Base-by-base conservation (phyloP, 2,888 invertebrate species). In the Pandemis heparana region DNA sequence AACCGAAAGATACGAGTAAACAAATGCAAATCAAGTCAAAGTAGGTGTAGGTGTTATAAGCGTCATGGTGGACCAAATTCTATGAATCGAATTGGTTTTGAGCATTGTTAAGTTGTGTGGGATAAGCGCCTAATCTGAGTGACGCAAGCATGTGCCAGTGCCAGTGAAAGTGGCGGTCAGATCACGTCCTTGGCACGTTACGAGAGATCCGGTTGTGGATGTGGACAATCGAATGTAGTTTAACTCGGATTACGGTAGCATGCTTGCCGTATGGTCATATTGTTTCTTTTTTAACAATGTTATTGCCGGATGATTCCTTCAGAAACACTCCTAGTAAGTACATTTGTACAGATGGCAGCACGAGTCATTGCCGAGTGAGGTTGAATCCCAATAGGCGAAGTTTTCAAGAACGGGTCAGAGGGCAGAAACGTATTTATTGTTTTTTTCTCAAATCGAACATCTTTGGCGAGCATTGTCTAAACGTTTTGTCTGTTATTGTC, bases 141-240 rank as follows among this genome's bases (percentile, higher is more conserved):
- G 70, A 65, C 74, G 65, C 64, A 74, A 74, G 70, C 68, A 68
- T 66, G 75, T 79, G 84, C 83, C 80, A 84, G 87, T 85, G 87
- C 83, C 80, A 85, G 87, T 85, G 87, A 87, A 87, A 87, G 87
- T 81, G 77, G 75, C 80, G 82, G 84, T 82, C 86, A 83, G 76
- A 56, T 68, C 65, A 79, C 83, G 87, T 84, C 88, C 88, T 88
- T 88, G 87, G 79, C 77, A 77, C 32, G 60, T 63, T 67, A 18
- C 64, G 66, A 53, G 38, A 75, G 66, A 75, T 75, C 75, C 75
- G 75, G 73, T 70, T 66, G 41, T 43, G 62, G 64, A 70, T 66
- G 48, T 53, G 62, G 64, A 70, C 64, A 75, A 67, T 59, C 67
- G 60, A 65, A 69, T 70, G 68, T 65, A 38, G 69, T 65, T 65